phyloP scores from a whole-genome alignment of 2,888 invertebrate species.

The Deilephila porcellus region DNA sequence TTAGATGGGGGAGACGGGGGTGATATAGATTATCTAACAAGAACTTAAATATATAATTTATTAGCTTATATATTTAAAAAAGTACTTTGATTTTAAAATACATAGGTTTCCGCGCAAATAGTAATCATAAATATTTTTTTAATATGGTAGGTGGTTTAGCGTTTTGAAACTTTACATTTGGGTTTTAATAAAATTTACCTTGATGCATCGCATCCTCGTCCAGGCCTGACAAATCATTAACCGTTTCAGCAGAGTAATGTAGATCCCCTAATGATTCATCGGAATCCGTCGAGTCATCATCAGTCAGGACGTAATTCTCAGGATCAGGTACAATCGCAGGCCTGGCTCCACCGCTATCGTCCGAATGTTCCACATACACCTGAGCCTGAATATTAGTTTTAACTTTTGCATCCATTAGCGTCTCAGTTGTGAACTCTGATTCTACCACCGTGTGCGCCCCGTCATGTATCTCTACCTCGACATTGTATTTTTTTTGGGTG shows the following conservation, averaged over 20 bases:
- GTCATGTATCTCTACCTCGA: slow-evolving; percentile 33
- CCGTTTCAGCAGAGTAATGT: slow-evolving; percentile 64
- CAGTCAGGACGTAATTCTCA: slow-evolving; percentile 58
- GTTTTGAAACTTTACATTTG: background rate
- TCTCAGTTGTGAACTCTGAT: background rate
- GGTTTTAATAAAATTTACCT: background rate
- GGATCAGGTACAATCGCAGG: background rate
- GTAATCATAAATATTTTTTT: too few relatives aligned
- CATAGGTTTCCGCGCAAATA: too few relatives aligned
- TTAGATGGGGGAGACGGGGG: too few relatives aligned
- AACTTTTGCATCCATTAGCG: background rate
- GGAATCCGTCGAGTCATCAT: slow-evolving; percentile 68
- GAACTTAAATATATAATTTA: too few relatives aligned
- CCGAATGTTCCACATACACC: background rate
- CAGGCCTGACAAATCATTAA: slow-evolving; percentile 23
- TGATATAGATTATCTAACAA: too few relatives aligned
- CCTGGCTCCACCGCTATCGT: slow-evolving; percentile 28
- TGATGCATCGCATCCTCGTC: background rate
- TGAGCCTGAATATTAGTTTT: background rate
- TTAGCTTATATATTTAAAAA: too few relatives aligned
- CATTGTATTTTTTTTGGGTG: slow-evolving; percentile 32
- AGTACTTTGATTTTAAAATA: too few relatives aligned
- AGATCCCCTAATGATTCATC: slow-evolving; percentile 62
- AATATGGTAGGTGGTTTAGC: too few relatives aligned
- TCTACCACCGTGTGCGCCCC: slow-evolving; percentile 7